Evolutionary conservation across 2,113 vertebrate species (phyloP).

Genomic region (Leptocoma aspasia): DNA sequence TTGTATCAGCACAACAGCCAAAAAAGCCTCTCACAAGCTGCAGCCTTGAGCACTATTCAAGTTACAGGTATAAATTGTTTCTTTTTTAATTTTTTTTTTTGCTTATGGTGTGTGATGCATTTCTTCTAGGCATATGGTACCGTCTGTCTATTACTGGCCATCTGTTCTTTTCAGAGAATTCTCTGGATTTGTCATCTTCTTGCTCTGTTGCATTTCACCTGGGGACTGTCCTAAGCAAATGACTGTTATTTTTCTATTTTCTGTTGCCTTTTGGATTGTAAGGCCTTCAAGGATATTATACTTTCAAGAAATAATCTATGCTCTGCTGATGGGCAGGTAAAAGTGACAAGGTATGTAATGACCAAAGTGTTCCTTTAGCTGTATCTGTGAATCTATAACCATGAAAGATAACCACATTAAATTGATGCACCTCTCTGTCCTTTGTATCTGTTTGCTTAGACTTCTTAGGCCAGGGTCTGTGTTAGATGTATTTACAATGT

Average conservation of each 20-base stretch:
- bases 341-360: neutral
- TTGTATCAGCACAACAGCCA: too few species aligned
- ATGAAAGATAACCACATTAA: neutral
- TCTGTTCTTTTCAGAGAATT: neutral
- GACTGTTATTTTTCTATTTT: neutral
- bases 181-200: neutral
- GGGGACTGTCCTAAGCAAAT: neutral
- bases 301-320: neutral
- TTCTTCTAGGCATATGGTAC: neutral
- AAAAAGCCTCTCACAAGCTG: too few species aligned
- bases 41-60: neutral
- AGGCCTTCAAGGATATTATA: neutral
- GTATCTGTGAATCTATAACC: neutral
- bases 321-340: neutral
- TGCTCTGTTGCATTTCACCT: neutral
- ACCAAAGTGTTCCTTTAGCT: neutral
- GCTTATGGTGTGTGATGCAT: neutral
- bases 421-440: neutral
- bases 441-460: neutral
- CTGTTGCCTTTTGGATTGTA: neutral
- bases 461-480: neutral
- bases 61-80: neutral
- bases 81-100: neutral
- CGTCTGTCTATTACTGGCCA: neutral
- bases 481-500: neutral